Base-by-base conservation (phyloP, 2,888 invertebrate species). In the Tachina grossa region DNA sequence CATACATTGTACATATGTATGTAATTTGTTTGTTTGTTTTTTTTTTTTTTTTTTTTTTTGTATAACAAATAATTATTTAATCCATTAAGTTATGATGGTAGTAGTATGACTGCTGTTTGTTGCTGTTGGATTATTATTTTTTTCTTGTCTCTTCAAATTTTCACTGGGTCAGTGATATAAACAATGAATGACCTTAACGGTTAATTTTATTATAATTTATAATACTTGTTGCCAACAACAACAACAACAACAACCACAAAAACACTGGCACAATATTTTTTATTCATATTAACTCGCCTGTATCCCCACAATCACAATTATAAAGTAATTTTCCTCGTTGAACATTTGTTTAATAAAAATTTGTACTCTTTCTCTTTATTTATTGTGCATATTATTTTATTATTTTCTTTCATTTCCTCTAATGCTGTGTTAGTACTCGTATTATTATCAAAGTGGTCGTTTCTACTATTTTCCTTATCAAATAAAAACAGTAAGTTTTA, bases 151-250 rank as follows among this genome's bases (percentile, higher is more conserved):
- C 13, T 65, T 43, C 57, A 13, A 31, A 53, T 72, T 59, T 76
- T 84, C 77, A 81, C 72, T 84, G 84, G 84, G 84, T 84, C 84
- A 84, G 81, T 81, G 68, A 68, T 85, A 81, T 49, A 77, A 82
- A 77, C 81, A 85, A 80, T 84, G 84, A 84, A 84, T 85, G 84
- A 85, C 84, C 81, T 85, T 85, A 85, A 81, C 84, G 77, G 81
- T 77, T 85, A 85, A 79, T 74, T 77, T 84, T 74, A 68, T 77
- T 77, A 78, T 76, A 81, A 77, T 81, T 85, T 66, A 74, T 81
- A 81, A 74, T 75, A 53, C 51, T 43, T 74, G 31, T 55, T 72
- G 66, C 47, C 65, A 16, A 68, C 43, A 45, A 61, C 16, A 65
- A 19, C 31, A 16, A n/a, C n/a, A n/a, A n/a, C 6, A 43, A 61